Conservation (phyloP, 1,140 invertebrate species). For the Eupristina koningsbergeri region DNA sequence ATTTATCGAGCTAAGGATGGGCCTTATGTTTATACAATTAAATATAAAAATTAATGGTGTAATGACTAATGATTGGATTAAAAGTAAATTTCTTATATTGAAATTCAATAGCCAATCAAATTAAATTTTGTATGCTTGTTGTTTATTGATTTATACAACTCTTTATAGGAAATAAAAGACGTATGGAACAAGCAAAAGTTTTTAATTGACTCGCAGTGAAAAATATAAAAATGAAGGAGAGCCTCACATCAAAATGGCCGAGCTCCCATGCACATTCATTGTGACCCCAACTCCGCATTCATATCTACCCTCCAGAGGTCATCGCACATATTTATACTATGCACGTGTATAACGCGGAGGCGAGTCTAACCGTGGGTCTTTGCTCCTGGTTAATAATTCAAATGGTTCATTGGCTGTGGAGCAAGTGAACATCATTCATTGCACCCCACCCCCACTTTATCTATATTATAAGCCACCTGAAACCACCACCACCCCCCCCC, state of each 20-base stretch:
- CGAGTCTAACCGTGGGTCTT: slow-evolving; percentile 65
- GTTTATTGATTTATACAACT: no score
- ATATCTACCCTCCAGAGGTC: background rate
- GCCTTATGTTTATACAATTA: no score
- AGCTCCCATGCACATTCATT: background rate
- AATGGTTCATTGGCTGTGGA: slow-evolving; percentile 65
- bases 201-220: background rate
- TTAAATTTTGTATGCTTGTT: no score
- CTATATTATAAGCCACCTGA: no score
- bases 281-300: background rate
- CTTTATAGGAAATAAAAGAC: no score
- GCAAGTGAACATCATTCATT: background rate
- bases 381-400: slow-evolving; percentile 74
- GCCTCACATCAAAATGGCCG: background rate
- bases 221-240: background rate
- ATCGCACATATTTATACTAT: background rate
- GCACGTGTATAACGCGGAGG: background rate
- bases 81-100: no score
- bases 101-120: no score
- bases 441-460: background rate
- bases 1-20: no score
- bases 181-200: no score
- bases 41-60: no score
- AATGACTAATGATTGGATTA: no score
- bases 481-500: background rate